Base-by-base conservation (phyloP, 1,140 invertebrate genomes). In the Bicyclus anynana region DNA sequence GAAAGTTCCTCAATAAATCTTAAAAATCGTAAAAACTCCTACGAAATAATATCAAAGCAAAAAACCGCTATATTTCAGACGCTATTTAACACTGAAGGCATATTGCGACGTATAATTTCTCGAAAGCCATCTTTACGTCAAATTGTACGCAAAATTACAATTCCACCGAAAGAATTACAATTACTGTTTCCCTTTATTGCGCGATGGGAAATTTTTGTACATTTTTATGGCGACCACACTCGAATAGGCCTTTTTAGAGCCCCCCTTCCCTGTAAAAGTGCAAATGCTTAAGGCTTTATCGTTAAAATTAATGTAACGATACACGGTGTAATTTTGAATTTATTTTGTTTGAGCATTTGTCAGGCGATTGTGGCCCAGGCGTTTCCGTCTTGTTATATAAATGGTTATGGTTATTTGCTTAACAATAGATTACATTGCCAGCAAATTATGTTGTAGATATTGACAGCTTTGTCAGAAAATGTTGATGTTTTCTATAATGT, bases 251-350 rank as follows among this genome's bases (percentile, higher is more conserved):
- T 68, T 75, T 78, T 74, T 64, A 66, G 16, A 26, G 57, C 49
- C 61, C 66, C 67, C 76, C 76, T 66, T 68, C 66, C n/a, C 16
- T 44, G 17, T 61, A 61, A 65, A 70, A 80, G 67, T 81, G 73
- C 65, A 65, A 74, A 76, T 65, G 63, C 58, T 74, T 67, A 61
- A 54, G 67, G 77, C 64, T 76, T 79, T 74, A 73, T 81, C 76
- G 72, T 84, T 78, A 83, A 78, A 81, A 82, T 82, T 82, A 84
- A 84, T 84, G 79, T 82, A 61, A 80, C 69, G 79, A 72, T 77
- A 74, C 56, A 69, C 61, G 57, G 54, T 69, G 53, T 70, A 63
- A 67, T 72, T 71, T 56, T 52, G 52, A 33, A 56, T 54, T 50
- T 60, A 13, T 44, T 44, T 44, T 33, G 3, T 33, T 33, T n/a